Evolutionary conservation across 2,888 invertebrate genomes (phyloP).

Genomic region (Drosophila infuscata): DNA sequence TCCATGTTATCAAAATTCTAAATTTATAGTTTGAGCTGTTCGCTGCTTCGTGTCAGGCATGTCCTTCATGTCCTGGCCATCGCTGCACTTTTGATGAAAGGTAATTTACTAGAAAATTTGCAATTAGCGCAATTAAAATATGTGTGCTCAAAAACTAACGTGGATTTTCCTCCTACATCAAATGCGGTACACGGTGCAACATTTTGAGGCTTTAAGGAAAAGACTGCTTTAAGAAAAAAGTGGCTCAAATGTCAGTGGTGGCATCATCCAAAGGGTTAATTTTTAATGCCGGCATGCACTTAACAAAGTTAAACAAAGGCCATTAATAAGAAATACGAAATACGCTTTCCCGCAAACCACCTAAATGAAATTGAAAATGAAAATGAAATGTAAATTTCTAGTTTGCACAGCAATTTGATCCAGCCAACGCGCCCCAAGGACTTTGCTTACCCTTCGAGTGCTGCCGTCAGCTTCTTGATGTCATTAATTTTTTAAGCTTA

Average conservation of each 20-base stretch:
- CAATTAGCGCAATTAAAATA: constrained; percentile 79
- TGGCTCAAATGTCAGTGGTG: constrained; percentile 16
- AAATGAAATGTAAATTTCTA: constrained; percentile 58
- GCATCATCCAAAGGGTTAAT: constrained; percentile 42
- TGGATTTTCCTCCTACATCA: not conserved
- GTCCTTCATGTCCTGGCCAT: constrained; percentile 24
- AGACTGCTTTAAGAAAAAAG: constrained; percentile 21
- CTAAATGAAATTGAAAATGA: constrained; percentile 13
- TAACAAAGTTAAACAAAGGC: constrained; percentile 67
- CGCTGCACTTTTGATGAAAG: constrained; percentile 59
- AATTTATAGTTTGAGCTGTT: constrained; percentile 61
- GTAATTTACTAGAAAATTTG: constrained; percentile 82
- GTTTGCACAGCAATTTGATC: constrained; percentile 76
- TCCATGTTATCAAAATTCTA: constrained; percentile 67
- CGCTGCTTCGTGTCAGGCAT: constrained; percentile 22
- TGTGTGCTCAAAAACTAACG: constrained; percentile 53
- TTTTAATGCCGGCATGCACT: constrained; percentile 35
- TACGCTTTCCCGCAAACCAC: constrained; percentile 2
- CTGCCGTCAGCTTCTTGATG: constrained; percentile 73
- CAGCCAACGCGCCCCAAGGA: constrained; percentile 57
- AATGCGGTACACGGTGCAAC: not conserved
- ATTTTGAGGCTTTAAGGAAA: constrained; percentile 9
- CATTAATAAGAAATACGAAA: constrained; percentile 75
- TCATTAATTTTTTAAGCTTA: constrained; percentile 82
- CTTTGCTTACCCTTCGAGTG: constrained; percentile 31